These are phyloP conservation scores for Cygnus atratus DNA, from an alignment of 2,113 vertebrate genomes.

Conservation along the genomic window DNA sequence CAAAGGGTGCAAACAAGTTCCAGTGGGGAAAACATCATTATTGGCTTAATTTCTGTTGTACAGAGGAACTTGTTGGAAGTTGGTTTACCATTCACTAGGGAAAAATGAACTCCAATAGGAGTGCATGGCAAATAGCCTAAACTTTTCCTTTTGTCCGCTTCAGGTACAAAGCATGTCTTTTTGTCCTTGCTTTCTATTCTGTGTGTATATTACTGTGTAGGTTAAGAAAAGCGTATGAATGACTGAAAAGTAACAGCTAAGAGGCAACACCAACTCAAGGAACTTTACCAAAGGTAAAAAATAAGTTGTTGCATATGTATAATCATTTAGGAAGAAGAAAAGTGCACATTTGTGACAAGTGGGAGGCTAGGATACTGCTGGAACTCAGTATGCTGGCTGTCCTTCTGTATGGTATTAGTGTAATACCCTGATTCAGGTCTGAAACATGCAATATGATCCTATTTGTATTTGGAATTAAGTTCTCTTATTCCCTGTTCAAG, in stretches of 20 bases:
- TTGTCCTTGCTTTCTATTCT: background rate
- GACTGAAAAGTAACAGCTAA: background rate
- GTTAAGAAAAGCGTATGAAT: background rate
- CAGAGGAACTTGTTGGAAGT: background rate
- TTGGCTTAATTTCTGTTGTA: background rate
- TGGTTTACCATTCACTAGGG: background rate
- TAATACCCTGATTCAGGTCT: background rate
- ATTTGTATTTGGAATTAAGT: background rate
- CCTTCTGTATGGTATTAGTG: rapidly evolving
- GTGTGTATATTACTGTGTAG: background rate
- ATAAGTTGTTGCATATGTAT: background rate
- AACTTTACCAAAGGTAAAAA: background rate
- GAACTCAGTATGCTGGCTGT: background rate
- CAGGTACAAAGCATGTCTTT: background rate
- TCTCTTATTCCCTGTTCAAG: background rate
- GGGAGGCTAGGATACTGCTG: background rate
- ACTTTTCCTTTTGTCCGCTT: background rate
- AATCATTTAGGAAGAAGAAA: background rate
- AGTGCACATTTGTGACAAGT: background rate
- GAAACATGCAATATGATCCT: background rate
- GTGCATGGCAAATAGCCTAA: background rate
- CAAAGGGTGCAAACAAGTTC: background rate
- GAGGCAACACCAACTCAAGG: background rate
- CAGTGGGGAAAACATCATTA: background rate
- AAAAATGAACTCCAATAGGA: background rate